phyloP scores from a whole-genome alignment of 2,113 vertebrate genomes.

The Heptranchias perlo region DNA sequence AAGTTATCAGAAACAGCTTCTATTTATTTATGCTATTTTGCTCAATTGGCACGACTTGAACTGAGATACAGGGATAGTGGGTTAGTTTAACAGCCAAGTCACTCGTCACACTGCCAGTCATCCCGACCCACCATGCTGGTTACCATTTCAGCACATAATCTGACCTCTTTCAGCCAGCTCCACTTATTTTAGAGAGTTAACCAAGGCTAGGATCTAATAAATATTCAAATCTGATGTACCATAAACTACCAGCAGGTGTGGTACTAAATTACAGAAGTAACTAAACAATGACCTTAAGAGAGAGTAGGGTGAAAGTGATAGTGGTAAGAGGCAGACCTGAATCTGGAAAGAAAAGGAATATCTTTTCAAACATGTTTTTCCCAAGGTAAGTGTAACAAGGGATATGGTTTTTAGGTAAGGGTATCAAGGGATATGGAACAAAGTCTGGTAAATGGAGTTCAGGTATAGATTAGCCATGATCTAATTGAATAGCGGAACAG shows the following conservation, averaged over 20 bases:
- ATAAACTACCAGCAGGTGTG: background rate
- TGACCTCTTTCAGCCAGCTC: background rate
- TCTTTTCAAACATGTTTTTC: background rate
- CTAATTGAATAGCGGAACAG: background rate
- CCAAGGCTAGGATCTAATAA: background rate
- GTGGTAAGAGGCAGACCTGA: background rate
- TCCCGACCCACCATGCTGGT: background rate
- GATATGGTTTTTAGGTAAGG: no score
- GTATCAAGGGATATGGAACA: background rate
- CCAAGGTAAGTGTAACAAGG: background rate
- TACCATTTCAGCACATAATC: background rate
- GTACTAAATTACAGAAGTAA: background rate
- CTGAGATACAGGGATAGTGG: background rate
- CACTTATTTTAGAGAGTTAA: background rate
- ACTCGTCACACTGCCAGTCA: background rate
- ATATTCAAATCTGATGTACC: background rate
- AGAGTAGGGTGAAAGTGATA: background rate
- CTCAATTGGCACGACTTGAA: background rate
- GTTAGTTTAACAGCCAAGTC: background rate
- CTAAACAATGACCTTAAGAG: background rate
- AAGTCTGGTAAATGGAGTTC: background rate
- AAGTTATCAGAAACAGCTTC: background rate
- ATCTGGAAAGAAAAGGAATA: background rate
- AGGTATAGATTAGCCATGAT: background rate
- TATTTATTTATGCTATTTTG: background rate